Evolutionary conservation across 1,140 invertebrate genomes (phyloP).

Genomic region (Drosophila yakuba): DNA sequence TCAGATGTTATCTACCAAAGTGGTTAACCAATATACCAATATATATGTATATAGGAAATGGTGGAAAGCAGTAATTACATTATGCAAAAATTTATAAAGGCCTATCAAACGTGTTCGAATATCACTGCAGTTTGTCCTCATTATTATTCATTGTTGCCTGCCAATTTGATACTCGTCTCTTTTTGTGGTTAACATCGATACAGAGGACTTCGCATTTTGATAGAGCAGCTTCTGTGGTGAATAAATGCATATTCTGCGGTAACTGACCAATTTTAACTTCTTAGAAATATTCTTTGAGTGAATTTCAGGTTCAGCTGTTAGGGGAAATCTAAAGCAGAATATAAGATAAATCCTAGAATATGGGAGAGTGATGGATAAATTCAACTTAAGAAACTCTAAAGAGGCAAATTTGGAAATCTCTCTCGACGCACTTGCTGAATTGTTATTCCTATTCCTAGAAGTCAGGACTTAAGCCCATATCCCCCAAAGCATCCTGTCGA

Average conservation of each 20-base stretch:
- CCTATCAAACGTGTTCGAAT: slow-evolving; percentile 1
- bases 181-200: slow-evolving; percentile 21
- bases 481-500: slow-evolving; percentile 47
- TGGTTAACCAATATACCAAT: background rate
- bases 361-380: slow-evolving; percentile 1
- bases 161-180: slow-evolving; percentile 35
- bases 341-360: background rate
- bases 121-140: slow-evolving; percentile 12
- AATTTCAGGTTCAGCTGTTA: slow-evolving; percentile 60
- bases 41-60: background rate
- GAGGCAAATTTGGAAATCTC: slow-evolving; percentile 6
- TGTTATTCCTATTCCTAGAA: slow-evolving; percentile 25
- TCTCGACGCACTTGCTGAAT: slow-evolving; percentile 36
- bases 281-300: slow-evolving; percentile 26
- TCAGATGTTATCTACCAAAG: background rate
- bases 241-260: slow-evolving; percentile 3
- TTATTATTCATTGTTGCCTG: slow-evolving; percentile 64
- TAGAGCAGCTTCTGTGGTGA: background rate
- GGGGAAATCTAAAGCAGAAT: slow-evolving; percentile 57
- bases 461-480: slow-evolving; percentile 27
- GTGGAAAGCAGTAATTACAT: slow-evolving; percentile 6
- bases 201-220: slow-evolving; percentile 24
- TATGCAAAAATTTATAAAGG: slow-evolving; percentile 35
- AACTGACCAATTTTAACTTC: background rate
- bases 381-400: slow-evolving; percentile 12